Evolutionary conservation across 2,113 vertebrate genomes (phyloP), one percentile per base, ranked within the genome.

Genomic region (Ceyx margarethae): DNA sequence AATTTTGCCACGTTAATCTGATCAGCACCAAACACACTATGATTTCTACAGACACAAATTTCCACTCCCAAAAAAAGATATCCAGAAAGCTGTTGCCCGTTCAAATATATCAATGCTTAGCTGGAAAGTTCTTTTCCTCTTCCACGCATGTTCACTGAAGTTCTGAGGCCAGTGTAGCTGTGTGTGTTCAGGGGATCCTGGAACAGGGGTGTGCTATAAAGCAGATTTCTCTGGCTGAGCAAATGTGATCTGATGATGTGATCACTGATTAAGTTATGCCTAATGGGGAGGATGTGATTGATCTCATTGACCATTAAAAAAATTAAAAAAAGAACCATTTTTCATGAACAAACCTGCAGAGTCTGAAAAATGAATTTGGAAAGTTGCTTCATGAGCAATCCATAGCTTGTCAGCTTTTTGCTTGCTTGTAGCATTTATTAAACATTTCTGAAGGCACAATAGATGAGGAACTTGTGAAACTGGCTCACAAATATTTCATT

Each of bases 1-100:
- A 96, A 96, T 96, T 95, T 94, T 96, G 94, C 94, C 96, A 95
- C 45, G 11, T 95, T 96, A 96, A 96, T 97, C 93, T 96, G 94
- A 95, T 92, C 94, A 90, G 91, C 84, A 42, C 95, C 92, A 82
- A 94, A 93, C 85, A 83, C 28, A 3, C 67, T 64, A 50, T 23
- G 28, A 16, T 85, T 93, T 56, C 92, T 69, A 90, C 93, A 90
- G 87, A 56, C 81, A 81, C 15, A 10, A 67, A 35, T 61, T 88
- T 90, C 46, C 17, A 16, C 61, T 78, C 17, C 46, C 13, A 25
- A 60, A 88, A 87, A 68, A 16, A 2, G 6, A 51, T 26, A 37
- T 46, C 21, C 11, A 81, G 60, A 81, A 85, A 90, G 78, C 3
- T 15, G 15, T 35, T 89, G 37, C 25, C 43, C 15, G 68, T 58